Base-by-base conservation (phyloP, 2,113 vertebrate genomes). In the Pomatostomus ruficeps region DNA sequence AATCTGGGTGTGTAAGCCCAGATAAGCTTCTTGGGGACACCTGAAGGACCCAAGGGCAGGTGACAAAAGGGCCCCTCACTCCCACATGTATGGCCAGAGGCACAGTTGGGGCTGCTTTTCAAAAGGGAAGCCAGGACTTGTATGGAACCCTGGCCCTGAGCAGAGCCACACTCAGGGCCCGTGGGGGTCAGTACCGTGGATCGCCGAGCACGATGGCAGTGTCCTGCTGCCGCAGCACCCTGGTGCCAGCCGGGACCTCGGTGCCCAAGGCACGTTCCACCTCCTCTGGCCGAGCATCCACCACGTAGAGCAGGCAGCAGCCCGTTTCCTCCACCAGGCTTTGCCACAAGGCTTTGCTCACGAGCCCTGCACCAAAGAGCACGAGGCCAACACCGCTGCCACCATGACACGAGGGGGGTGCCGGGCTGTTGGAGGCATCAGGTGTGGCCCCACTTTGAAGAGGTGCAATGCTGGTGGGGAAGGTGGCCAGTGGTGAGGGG, bases 381-480 rank as follows among this genome's bases (percentile, higher is more conserved):
- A 35, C 43, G 6, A 85, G 51, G 83, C 83, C 51, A 0, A 49
- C 1, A 3, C 59, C 1, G 31, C 35, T 48, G 59, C 24, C 16
- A 7, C 51, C 11, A 0, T 1, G 61, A 11, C 25, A 2, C 0
- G 61, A 75, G 25, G 26, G 1, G 9, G 51, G 35, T 13, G 16
- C 24, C 1, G 16, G 51, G 71, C 35, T 63, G 14, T 1, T 58
- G 63, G 68, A 65, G 49, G 89, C 49, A 28, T 91, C 55, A 6
- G 79, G 65, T 3, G 61, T 11, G 0, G 68, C 33, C 38, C 31
- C 87, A 1, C 84, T 93, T 49, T 35, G 94, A 59, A 29, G 35
- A 58, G 71, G 71, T 17, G 43, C 33, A 20, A 14, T 66, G 59
- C 62, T 61, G 16, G 29, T 2, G 8, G 8, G 90, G 76, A 93